Evolutionary conservation across 2,113 vertebrate genomes (phyloP).

Genomic region (Pantherophis guttatus): DNA sequence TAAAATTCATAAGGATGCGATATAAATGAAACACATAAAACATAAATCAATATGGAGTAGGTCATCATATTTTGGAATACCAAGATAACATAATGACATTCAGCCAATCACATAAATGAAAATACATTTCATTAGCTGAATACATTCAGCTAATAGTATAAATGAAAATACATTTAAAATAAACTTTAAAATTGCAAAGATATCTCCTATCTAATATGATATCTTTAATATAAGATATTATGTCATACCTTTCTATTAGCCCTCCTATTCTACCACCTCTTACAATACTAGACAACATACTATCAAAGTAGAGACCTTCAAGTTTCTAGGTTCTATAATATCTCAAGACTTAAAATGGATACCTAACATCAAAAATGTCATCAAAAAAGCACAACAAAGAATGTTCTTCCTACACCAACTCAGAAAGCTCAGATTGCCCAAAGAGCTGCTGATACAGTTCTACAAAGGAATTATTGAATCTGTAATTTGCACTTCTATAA

Average conservation of each 20-base stretch:
- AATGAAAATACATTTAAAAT: not conserved
- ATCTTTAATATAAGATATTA: not conserved
- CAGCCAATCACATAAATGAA: not conserved
- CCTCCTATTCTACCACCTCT: too few species aligned
- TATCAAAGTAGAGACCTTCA: too few species aligned
- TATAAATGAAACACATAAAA: not conserved
- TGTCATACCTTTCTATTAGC: not conserved
- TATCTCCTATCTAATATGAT: not conserved
- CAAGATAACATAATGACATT: not conserved
- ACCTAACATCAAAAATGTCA: too few species aligned
- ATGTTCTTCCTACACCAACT: too few species aligned
- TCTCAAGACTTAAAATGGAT: too few species aligned
- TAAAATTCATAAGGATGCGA: not conserved
- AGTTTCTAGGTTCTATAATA: too few species aligned
- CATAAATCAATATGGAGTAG: not conserved
- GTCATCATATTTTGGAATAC: not conserved
- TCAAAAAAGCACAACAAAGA: too few species aligned
- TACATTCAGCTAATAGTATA: not conserved
- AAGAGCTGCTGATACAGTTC: too few species aligned
- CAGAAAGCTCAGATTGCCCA: too few species aligned
- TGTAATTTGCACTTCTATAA: too few species aligned
- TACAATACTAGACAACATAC: too few species aligned
- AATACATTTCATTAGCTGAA: not conserved
- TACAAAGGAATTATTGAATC: too few species aligned
- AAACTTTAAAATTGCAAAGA: not conserved